These are phyloP conservation scores for Clitarchus hookeri DNA, from an alignment of 2,888 invertebrate genomes.

Conservation along the genomic window DNA sequence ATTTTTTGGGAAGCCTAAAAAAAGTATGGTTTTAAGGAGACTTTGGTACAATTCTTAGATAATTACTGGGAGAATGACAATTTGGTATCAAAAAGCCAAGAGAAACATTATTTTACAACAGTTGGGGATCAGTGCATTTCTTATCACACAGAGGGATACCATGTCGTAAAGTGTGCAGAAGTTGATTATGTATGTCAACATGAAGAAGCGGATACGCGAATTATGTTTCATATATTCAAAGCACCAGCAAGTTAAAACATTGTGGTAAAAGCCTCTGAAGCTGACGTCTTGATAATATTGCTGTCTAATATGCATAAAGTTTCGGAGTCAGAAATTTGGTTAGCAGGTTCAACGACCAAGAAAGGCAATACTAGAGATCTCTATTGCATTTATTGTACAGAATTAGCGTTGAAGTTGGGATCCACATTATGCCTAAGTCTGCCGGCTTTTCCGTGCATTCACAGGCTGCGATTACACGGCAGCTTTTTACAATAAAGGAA, in stretches of 20 bases:
- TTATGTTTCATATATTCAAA: conserved; percentile 45
- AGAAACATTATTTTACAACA: neutral
- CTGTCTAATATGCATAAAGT: conserved; percentile 45
- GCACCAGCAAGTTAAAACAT: conserved; percentile 42
- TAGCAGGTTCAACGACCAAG: conserved; percentile 33
- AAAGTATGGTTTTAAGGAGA: conserved; percentile 49
- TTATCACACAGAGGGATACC: conserved; percentile 27
- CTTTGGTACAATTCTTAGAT: conserved; percentile 47
- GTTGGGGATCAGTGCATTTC: neutral
- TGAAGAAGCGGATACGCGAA: conserved; percentile 48
- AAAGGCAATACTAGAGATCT: conserved; percentile 35
- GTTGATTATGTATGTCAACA: too few species aligned
- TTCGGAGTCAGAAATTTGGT: conserved; percentile 48
- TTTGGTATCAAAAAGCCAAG: conserved; percentile 21
- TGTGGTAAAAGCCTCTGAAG: conserved; percentile 46
- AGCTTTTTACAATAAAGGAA: too few species aligned
- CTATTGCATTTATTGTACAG: conserved; percentile 44
- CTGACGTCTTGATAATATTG: conserved; percentile 47
- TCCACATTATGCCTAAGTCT: too few species aligned
- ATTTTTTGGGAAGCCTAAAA: conserved; percentile 47
- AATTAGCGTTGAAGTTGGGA: too few species aligned
- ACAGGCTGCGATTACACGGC: too few species aligned
- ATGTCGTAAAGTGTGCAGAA: conserved; percentile 41
- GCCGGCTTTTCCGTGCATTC: too few species aligned
- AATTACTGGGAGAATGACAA: conserved; percentile 44